These are phyloP conservation scores for Stegostoma tigrinum DNA, from an alignment of 2,113 vertebrate species.

Conservation along the genomic window DNA sequence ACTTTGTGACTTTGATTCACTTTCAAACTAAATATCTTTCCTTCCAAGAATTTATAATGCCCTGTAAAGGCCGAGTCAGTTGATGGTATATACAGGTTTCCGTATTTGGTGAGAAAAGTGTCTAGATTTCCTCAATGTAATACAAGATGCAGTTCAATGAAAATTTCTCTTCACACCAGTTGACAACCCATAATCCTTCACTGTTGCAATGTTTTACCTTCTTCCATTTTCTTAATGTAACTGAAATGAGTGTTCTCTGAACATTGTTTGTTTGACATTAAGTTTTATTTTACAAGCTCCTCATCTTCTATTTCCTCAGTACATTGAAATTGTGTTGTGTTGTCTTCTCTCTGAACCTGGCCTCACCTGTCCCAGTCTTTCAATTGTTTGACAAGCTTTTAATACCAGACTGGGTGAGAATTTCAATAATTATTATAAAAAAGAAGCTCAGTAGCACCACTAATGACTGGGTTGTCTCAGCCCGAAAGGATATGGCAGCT, in stretches of 20 bases:
- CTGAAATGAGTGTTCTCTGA: not conserved
- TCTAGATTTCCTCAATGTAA: not conserved
- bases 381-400: not conserved
- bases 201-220: not conserved
- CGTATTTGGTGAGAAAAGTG: not conserved
- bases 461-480: too few species aligned
- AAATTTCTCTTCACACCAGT: not conserved
- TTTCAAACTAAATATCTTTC: not conserved
- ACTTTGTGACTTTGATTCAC: not conserved
- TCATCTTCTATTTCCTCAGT: not conserved
- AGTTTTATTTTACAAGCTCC: not conserved
- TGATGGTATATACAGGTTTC: not conserved
- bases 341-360: not conserved
- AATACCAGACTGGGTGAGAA: not conserved
- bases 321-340: not conserved
- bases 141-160: not conserved
- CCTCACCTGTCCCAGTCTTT: not conserved
- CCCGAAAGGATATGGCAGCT: too few species aligned
- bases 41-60: not conserved
- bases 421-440: too few species aligned
- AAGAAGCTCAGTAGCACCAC: too few species aligned
- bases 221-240: not conserved
- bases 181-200: not conserved
- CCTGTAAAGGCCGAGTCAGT: not conserved
- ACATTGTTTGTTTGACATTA: not conserved